Percentiles rank a stretch among this genome's conserved stretches.
phyloP scores from a whole-genome alignment of 2,113 vertebrate species.

The Gallinago media region DNA sequence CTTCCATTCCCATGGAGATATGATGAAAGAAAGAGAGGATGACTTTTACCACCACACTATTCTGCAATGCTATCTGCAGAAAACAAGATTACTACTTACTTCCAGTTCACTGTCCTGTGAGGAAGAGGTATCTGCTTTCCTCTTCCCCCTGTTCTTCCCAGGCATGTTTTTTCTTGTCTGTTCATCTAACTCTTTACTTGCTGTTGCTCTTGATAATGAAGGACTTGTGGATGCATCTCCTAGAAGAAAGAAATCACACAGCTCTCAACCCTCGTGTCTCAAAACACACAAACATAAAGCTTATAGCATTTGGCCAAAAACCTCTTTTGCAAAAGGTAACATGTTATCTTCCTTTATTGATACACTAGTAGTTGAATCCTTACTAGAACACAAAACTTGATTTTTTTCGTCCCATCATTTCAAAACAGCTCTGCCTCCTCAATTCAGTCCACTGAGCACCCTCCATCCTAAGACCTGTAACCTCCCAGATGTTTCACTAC shows the following conservation, averaged over 20 bases:
- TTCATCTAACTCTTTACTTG: conserved; percentile 89
- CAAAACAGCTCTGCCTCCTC: neutral
- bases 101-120: conserved; percentile 91
- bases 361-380: neutral
- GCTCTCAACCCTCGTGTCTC: neutral
- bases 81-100: conserved; percentile 70
- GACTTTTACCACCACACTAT: neutral
- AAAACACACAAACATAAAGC: neutral
- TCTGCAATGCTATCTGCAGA: neutral
- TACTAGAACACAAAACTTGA: neutral
- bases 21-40: neutral
- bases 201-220: conserved; percentile 74
- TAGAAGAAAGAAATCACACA: conserved; percentile 25
- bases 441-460: neutral
- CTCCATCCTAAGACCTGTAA: neutral
- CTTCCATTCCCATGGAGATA: neutral
- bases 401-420: neutral
- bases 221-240: conserved; percentile 75
- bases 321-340: neutral
- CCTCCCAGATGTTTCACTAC: neutral
- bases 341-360: neutral
- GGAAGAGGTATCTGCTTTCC: conserved; percentile 87
- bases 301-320: neutral
- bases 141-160: conserved; percentile 93
- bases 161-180: conserved; percentile 86